Evolutionary conservation across 1,140 invertebrate genomes (phyloP), one percentile per base, ranked within the genome.

Genomic region (Lineus longissimus): DNA sequence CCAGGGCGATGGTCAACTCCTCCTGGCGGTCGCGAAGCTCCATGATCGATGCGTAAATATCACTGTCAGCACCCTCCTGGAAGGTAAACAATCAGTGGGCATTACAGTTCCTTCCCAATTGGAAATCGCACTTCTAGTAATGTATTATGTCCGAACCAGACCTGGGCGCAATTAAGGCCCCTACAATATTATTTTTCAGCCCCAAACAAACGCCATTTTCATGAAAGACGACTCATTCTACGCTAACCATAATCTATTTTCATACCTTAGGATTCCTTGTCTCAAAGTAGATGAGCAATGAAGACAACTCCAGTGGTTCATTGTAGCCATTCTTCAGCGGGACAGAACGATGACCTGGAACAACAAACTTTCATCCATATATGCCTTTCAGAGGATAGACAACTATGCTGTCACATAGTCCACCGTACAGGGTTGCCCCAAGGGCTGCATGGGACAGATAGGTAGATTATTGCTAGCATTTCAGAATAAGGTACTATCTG

Each of bases 231-330:
- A 13, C 9, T 1, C n/a, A 29, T 17, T 29, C 31, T 33, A 4
- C 17, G 31, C 17, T 41, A 36, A n/a, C 6, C 19, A 31, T 33
- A 25, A 43, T 22, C 51, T 4, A 2, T 54, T 1, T n/a, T 66
- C 69, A 55, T 60, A 80, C 79, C 73, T 77, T 82, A 58, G 80
- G 76, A 71, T 83, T 86, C 68, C 76, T 82, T 64, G 89, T 87
- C 66, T 84, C 84, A 55, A 95, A 84, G 80, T 94, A 89, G 29
- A 99, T 87, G 41, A 98, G 85, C 19, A 99, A 82, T 15, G 94
- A 90, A 2, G 95, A 90, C 47, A 98, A 82, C 82, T 98, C 95
- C 41, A 97, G 82, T 70, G 95, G 92, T 84, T 98, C 96, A 70
- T 91, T 94, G 75, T 87, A 95, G 31, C 88, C 90, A 83, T 98